Evolutionary conservation across 2,113 vertebrate species (phyloP).

Genomic region (Zootoca vivipara): DNA sequence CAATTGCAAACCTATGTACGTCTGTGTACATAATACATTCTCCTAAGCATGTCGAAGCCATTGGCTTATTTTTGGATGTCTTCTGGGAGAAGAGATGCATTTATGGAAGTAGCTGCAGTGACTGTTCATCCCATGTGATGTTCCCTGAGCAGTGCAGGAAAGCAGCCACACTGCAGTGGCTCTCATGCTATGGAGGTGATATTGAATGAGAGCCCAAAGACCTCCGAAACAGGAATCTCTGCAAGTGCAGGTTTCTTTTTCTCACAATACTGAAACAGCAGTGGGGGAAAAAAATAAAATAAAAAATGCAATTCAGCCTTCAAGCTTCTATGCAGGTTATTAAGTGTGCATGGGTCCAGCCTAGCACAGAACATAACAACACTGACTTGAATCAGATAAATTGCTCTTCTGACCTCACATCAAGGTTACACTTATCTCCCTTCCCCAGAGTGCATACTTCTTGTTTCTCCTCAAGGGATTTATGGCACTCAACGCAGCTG

Average conservation of each 20-base stretch:
- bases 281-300: too few species aligned
- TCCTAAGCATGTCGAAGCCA: too few species aligned
- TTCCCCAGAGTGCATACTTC: not conserved
- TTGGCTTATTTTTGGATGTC: too few species aligned
- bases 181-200: not conserved
- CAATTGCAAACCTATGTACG: too few species aligned
- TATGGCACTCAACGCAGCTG: not conserved
- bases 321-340: not conserved
- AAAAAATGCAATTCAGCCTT: not conserved
- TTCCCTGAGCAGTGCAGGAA: not conserved
- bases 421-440: not conserved
- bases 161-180: not conserved
- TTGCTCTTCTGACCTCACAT: not conserved
- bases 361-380: not conserved
- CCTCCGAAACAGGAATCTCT: not conserved
- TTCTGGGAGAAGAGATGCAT: too few species aligned
- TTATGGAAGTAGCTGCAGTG: not conserved
- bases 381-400: not conserved
- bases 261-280: not conserved
- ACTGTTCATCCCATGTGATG: not conserved
- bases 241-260: not conserved
- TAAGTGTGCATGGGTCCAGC: not conserved
- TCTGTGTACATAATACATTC: too few species aligned
- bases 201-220: not conserved
- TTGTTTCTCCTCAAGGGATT: not conserved